Percentiles rank a stretch among this genome's conserved stretches.
These are phyloP conservation scores for Streptopelia turtur DNA, from an alignment of 2,797 vertebrate species.

Conservation along the genomic window DNA sequence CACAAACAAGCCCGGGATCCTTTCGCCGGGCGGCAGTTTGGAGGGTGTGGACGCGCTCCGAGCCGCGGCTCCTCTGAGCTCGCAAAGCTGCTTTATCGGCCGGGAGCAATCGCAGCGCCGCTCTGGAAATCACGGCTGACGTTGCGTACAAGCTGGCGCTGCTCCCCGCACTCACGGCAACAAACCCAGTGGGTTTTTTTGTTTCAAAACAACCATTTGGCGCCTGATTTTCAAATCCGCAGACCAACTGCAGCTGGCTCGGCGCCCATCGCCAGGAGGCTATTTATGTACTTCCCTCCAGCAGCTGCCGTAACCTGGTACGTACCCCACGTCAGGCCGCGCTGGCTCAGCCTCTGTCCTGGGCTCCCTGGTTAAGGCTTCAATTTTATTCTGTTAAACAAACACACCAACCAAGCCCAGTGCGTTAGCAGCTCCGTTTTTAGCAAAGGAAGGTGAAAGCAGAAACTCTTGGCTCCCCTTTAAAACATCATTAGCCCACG, in stretches of 20 bases:
- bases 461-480: neutral
- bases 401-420: neutral
- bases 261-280: neutral
- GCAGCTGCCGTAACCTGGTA: neutral
- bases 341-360: neutral
- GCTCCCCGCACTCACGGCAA: neutral
- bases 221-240: neutral
- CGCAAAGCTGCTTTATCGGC: neutral
- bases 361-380: neutral
- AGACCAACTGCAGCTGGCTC: constrained; percentile 3
- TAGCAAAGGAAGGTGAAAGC: neutral
- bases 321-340: neutral
- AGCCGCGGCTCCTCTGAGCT: neutral
- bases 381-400: neutral
- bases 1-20: neutral
- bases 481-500: neutral
- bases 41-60: neutral
- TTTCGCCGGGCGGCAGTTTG: neutral
- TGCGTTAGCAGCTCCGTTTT: neutral
- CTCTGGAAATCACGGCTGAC: neutral
- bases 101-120: neutral
- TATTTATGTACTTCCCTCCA: neutral
- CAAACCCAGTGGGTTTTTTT: neutral
- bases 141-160: neutral
- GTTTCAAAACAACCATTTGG: constrained; percentile 13